Evolutionary conservation across 2,113 vertebrate species (phyloP).

Genomic region (Stigmatopora nigra): DNA sequence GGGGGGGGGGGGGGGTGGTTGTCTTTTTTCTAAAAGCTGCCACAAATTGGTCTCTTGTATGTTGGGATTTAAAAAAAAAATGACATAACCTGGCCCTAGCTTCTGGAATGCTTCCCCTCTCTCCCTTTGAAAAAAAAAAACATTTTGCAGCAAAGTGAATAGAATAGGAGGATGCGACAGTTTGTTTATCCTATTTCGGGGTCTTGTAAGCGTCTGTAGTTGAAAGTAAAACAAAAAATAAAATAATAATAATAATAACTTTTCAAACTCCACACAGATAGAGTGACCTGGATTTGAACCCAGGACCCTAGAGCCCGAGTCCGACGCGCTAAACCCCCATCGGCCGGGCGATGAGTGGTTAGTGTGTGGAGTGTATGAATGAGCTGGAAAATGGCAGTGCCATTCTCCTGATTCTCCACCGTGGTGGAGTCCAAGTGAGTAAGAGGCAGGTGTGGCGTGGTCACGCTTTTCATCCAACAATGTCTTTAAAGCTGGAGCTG

Average conservation of each 20-base stretch:
- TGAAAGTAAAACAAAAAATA: not conserved
- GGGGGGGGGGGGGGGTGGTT: slow-evolving; percentile 33
- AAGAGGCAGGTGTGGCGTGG: not conserved
- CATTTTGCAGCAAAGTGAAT: not conserved
- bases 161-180: too few species aligned
- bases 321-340: too few species aligned
- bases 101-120: not conserved
- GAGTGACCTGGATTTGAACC: too few species aligned
- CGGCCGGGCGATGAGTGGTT: too few species aligned
- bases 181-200: not conserved
- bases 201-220: not conserved
- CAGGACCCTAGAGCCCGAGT: too few species aligned
- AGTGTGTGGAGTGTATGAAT: too few species aligned
- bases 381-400: too few species aligned
- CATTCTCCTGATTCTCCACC: too few species aligned
- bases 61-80: slow-evolving; percentile 10
- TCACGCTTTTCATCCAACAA: slow-evolving; percentile 34
- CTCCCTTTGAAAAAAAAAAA: not conserved
- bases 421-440: not conserved
- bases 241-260: too few species aligned
- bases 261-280: too few species aligned
- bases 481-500: slow-evolving; percentile 39
- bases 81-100: slow-evolving; percentile 5
- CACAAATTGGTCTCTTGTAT: slow-evolving; percentile 9
- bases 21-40: slow-evolving; percentile 25